Evolutionary conservation across 2,113 vertebrate genomes (phyloP).

Genomic region (Motacilla tschutschensis): DNA sequence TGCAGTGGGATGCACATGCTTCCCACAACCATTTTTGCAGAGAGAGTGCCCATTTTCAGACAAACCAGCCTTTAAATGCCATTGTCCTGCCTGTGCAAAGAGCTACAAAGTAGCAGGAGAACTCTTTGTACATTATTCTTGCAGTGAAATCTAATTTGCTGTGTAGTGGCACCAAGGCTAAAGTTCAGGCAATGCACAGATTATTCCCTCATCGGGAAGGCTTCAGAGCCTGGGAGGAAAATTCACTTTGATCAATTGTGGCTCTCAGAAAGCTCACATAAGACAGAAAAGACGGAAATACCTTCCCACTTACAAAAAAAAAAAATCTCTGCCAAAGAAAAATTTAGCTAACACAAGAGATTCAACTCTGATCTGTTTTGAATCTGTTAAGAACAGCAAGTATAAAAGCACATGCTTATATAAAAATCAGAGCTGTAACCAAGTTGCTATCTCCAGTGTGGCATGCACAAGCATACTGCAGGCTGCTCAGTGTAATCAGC

Average conservation of each 20-base stretch:
- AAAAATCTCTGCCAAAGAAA: not conserved
- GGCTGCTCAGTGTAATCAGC: not conserved
- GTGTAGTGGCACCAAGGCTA: not conserved
- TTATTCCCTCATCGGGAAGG: not conserved
- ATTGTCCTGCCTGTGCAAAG: not conserved
- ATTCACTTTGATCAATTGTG: conserved; percentile 12
- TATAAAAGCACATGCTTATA: not conserved
- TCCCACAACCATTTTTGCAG: fast-evolving
- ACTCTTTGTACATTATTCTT: not conserved
- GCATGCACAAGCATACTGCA: not conserved
- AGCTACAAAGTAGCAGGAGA: not conserved
- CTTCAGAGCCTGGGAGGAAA: not conserved
- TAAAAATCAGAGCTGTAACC: not conserved
- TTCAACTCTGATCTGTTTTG: not conserved
- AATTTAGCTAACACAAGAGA: not conserved
- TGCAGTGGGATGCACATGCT: fast-evolving
- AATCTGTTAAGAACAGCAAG: not conserved
- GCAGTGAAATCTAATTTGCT: conserved; percentile 4
- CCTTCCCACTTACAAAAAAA: not conserved
- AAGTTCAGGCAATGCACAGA: not conserved
- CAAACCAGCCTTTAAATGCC: not conserved
- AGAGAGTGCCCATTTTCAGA: not conserved
- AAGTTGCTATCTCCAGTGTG: not conserved
- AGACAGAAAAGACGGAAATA: not conserved
- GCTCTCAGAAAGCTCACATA: not conserved